Evolutionary conservation across 2,888 invertebrate species (phyloP), one percentile per base, ranked within the genome.

Genomic region (Ochropleura leucogaster): DNA sequence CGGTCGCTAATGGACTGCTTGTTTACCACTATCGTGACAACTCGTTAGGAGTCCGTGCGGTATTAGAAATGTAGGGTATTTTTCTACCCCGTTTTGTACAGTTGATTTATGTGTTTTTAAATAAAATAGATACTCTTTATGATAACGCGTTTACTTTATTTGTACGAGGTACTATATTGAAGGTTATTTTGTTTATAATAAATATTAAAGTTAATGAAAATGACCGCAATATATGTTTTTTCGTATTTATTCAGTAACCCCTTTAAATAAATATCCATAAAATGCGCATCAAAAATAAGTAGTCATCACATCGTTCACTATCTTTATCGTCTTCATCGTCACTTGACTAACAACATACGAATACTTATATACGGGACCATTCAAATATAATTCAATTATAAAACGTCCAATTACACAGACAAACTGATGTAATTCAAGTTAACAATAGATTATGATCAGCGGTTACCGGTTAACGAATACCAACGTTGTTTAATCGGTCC

Each of bases 1-100:
- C 68, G 68, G 57, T 51, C 74, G 67, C 81, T 91, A 89, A 89
- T 89, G 87, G 85, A 82, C 75, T 69, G 76, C 57, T 72, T 84
- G 80, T 83, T 89, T 85, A 80, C 79, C 63, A 77, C 67, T 78
- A 78, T 83, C 85, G 86, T 87, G 85, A 80, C 77, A 69, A 68
- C 59, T 78, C 44, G 64, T 88, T 86, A 86, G 89, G 87, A 87
- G 65, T 83, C 87, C 75, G 44, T 68, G 20, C 2, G 40, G 12
- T 30, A 47, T 72, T 72, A 51, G 20, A 68, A 64, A 60, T 42
- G 14, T 40, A 9, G 8, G 18, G 1, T 64, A 1, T 51, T 51
- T 64, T 64, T 40, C 12, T n/a, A 44, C 6, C 2, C 12, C 16
- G 10, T 62, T 66, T 73, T 65, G 44, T 30, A 14, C 12, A 40